A percentile compares a stretch with the other conserved stretches of the same genome.
Conservation (phyloP, 2,888 invertebrate species). For the Pyralis farinalis region DNA sequence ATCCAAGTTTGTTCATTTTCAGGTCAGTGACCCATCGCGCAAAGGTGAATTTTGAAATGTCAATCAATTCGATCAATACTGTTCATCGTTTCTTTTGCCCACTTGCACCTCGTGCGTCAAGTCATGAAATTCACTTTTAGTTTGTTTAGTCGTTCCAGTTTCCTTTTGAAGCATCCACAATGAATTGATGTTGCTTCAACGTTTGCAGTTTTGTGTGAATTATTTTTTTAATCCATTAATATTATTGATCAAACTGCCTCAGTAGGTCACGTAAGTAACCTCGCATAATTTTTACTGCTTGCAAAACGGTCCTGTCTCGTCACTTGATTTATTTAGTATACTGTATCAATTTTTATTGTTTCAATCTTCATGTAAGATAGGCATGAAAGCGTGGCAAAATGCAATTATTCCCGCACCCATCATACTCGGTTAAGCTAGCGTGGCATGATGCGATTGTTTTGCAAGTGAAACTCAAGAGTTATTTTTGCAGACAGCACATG, state of each 20-base stretch:
- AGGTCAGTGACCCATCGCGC: too few species aligned
- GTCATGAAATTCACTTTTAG: neutral
- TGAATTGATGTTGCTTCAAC: neutral
- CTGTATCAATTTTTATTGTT: neutral
- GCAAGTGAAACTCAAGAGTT: conserved; percentile 26
- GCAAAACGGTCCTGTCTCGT: conserved; percentile 3
- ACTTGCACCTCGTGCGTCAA: too few species aligned
- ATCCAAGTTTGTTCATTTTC: too few species aligned
- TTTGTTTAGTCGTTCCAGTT: conserved; percentile 6
- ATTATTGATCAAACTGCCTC: conserved; percentile 6
- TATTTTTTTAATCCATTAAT: neutral
- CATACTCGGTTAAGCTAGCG: too few species aligned
- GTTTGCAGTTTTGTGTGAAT: neutral
- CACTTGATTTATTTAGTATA: conserved; percentile 3
- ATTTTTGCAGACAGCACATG: conserved; percentile 35
- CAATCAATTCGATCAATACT: too few species aligned
- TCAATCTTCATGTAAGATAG: too few species aligned
- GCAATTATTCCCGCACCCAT: neutral
- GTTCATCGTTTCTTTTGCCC: too few species aligned
- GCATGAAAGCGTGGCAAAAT: too few species aligned
- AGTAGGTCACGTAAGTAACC: conserved; percentile 14
- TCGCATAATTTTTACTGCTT: conserved; percentile 5
- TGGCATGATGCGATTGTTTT: conserved; percentile 18
- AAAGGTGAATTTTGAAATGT: too few species aligned
- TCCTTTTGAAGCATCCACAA: too few species aligned